Evolutionary conservation across 2,113 vertebrate genomes (phyloP), one percentile per base, ranked within the genome.

Genomic region (Cyanistes caeruleus): DNA sequence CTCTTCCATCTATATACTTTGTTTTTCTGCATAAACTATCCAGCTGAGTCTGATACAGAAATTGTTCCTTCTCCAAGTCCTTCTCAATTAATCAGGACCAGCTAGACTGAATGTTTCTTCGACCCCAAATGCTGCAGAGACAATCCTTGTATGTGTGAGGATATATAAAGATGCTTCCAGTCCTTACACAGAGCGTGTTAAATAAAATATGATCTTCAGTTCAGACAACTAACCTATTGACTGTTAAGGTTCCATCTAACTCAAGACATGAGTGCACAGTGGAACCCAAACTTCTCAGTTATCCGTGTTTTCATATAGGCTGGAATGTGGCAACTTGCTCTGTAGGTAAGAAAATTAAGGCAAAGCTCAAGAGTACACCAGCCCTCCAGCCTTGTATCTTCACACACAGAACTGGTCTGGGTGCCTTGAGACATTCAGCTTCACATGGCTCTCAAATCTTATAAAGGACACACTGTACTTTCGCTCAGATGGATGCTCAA

Each of bases 261-360:
- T 64, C 28, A 41, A 77, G 30, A 27, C 9, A 59, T 41, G 44
- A 41, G 37, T 15, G n/a, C 49, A 37, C 17, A 30, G 2, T 62
- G 37, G 53, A 76, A 58, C 28, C 13, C 5, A 0, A 46, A 4
- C 24, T 84, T 13, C 24, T 89, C 0, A 1, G 11, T 2, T 49
- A 28, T 49, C 49, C 48, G 6, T 56, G 30, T 64, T 72, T 95
- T 31, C 22, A 60, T 58, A 46, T 0, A 70, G 46, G n/a, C 16
- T 84, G 56, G 19, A 84, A 70, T 1, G 0, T 37, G 46, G 7
- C 16, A 80, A 62, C 31, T 51, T 85, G 37, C 27, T 60, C 15
- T 13, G 11, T 37, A 88, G 46, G 20, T 31, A 33, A 73, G 59
- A 92, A 82, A 86, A 83, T 28, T 21, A 30, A 76, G n/a, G 24